Conservation (phyloP, 1,140 invertebrate species). For the Atta texana region DNA sequence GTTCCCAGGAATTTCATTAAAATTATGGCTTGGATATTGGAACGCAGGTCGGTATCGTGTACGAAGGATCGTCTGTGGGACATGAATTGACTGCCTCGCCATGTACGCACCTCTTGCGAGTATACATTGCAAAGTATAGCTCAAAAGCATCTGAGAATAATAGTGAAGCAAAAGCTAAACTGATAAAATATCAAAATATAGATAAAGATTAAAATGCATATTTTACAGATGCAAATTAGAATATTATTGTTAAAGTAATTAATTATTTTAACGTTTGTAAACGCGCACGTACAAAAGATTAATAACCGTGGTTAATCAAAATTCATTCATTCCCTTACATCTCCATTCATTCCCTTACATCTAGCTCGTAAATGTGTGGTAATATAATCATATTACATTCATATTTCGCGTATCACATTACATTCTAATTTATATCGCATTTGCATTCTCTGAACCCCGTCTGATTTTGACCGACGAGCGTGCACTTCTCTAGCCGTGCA, state of each 20-base stretch:
- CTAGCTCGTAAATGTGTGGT: not conserved
- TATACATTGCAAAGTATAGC: not conserved
- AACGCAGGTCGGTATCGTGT: constrained; percentile 63
- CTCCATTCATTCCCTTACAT: not conserved
- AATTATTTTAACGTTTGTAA: not conserved
- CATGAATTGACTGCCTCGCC: constrained; percentile 63
- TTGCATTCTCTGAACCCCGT: constrained; percentile 13
- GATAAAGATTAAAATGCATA: not conserved
- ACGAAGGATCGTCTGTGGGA: constrained; percentile 71
- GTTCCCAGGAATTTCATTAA: constrained; percentile 81
- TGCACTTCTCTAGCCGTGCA: not conserved
- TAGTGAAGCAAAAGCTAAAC: not conserved
- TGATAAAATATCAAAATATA: too few relatives aligned
- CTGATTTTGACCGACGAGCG: constrained; percentile 50
- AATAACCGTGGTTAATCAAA: not conserved
- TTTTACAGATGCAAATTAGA: not conserved
- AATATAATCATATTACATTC: constrained; percentile 17
- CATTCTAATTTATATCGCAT: constrained; percentile 38
- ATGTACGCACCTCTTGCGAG: not conserved
- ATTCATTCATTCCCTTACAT: not conserved
- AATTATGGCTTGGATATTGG: constrained; percentile 82
- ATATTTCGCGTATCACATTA: constrained; percentile 26
- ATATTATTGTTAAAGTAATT: not conserved
- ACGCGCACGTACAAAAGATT: not conserved
- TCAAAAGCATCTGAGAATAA: not conserved